Base-by-base conservation (phyloP, 1,140 invertebrate genomes). In the Platorchestia sp. region DNA sequence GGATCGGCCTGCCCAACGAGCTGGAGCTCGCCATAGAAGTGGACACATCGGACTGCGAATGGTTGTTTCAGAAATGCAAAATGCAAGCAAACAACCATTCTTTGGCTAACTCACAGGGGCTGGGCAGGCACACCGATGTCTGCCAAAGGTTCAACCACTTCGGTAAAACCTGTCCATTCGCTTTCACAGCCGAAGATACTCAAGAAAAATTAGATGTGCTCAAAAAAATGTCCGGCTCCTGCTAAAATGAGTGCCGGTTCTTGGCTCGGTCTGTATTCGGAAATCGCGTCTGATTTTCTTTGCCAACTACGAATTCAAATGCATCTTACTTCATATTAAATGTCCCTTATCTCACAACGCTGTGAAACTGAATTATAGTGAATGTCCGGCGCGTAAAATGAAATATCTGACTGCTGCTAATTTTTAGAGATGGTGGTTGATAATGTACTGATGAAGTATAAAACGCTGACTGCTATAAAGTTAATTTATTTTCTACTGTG, bases 11-110 rank as follows among this genome's bases (percentile, higher is more conserved):
- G 7, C 45, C 43, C 7, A 45, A 93, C 91, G 91, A 93, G 45
- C 91, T 93, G 91, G 91, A 93, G 44, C 41, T 93, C 91, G 91
- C 91, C 40, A 93, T 93, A 3, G 91, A 93, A 10, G 91, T 93
- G 3, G 45, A 45, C 14, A 40, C 43, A 6, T 40, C 43, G 41
- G 91, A 93, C 45, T 93, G 91, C 45, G 43, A 45, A 16, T 93
- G 91, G 91, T 36, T 93, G 7, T 47, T 44, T 44, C 7, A 44
- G 45, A 93, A 44, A 41, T 93, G 91, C 91, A 45, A 10, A 3
- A 6, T 1, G 91, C 1, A 47, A 45, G 43, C 91, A 7, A 93
- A 93, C 91, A 93, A 93, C 91, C 91, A 93, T 44, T 93, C 91
- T 42, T 36, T 93, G 43, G 91, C 91, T 10, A 93, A 93, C 91